Conservation (phyloP, 2,113 vertebrate species). For the Colius striatus region DNA sequence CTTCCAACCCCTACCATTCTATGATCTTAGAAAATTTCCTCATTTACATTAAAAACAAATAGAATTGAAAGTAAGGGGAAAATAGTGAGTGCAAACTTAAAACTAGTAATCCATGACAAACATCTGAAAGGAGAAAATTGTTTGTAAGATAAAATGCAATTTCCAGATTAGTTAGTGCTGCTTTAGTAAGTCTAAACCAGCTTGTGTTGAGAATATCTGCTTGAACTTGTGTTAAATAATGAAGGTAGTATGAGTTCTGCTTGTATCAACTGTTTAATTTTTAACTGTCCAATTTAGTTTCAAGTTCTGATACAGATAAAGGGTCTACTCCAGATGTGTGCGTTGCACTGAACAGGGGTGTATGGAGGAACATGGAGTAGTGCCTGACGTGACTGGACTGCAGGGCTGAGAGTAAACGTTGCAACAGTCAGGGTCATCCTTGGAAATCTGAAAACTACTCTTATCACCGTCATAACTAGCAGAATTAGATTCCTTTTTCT, state of each 20-base stretch:
- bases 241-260: background rate
- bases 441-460: background rate
- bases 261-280: background rate
- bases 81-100: background rate
- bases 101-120: background rate
- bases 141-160: background rate
- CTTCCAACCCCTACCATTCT: no score
- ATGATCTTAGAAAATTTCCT: background rate
- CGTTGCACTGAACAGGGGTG: background rate
- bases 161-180: background rate
- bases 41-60: background rate
- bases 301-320: background rate
- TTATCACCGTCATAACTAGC: background rate
- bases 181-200: background rate
- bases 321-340: background rate
- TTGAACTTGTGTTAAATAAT: background rate
- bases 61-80: background rate
- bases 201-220: background rate
- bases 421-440: background rate
- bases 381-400: background rate
- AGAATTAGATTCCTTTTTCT: background rate
- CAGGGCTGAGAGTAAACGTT: accelerated
- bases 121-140: background rate
- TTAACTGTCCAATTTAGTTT: background rate
- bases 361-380: background rate